Percentiles rank a stretch among this genome's conserved stretches.
Conservation (phyloP, 2,888 invertebrate species). For the Phalera bucephala region DNA sequence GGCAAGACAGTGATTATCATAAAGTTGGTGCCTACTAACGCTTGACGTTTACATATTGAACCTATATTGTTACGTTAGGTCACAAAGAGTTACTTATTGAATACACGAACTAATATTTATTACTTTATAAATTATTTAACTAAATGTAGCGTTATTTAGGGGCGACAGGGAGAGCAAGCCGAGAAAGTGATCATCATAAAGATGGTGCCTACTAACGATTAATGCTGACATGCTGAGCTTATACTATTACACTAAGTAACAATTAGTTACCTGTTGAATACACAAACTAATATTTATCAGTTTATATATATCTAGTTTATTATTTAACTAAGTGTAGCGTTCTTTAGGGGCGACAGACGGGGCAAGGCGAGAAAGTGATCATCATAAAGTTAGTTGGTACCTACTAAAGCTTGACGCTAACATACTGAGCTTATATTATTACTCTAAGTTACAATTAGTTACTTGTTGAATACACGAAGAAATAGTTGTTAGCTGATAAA, state of each 20-base stretch:
- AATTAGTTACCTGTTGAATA: no score
- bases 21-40: conserved; percentile 18
- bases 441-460: no score
- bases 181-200: conserved; percentile 38
- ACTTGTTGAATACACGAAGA: no score
- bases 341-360: conserved; percentile 31
- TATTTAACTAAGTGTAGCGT: conserved; percentile 44
- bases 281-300: no score
- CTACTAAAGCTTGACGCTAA: background rate
- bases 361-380: conserved; percentile 28
- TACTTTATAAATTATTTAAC: no score
- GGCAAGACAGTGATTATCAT: conserved; percentile 33
- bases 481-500: no score
- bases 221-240: background rate
- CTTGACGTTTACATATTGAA: background rate
- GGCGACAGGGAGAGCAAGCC: conserved; percentile 16
- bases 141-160: conserved; percentile 39
- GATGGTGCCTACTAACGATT: conserved; percentile 5
- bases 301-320: no score
- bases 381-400: conserved; percentile 31
- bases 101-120: no score
- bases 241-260: no score
- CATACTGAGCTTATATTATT: conserved; percentile 3
- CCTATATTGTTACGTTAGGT: no score
- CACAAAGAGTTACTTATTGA: no score